Percentiles rank a stretch among this genome's conserved stretches.
phyloP scores from a whole-genome alignment of 2,888 invertebrate species.

The Miltochrista miniata region DNA sequence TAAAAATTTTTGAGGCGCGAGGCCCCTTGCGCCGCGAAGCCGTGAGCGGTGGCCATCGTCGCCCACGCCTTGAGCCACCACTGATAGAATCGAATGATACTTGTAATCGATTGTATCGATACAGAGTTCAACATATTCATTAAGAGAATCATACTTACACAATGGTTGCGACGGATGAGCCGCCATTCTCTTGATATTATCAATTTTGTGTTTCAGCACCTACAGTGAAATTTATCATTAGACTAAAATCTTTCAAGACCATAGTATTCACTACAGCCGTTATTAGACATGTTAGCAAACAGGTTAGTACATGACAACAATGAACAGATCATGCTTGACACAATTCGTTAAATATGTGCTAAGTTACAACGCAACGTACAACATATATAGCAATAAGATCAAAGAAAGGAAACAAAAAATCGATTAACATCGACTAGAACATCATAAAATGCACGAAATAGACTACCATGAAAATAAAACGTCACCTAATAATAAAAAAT shows the following conservation, averaged over 20 bases:
- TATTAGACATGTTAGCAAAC: constrained; percentile 29
- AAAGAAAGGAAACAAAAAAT: constrained; percentile 42
- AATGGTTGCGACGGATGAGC: constrained; percentile 97
- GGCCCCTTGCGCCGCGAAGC: no score
- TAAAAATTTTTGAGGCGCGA: no score
- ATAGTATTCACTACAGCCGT: not conserved
- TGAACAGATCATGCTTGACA: constrained; percentile 52
- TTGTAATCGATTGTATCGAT: no score
- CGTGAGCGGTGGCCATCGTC: no score
- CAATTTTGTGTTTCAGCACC: constrained; percentile 97
- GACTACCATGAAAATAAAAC: constrained; percentile 38
- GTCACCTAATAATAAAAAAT: constrained; percentile 39
- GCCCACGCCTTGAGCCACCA: no score
- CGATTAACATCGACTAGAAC: constrained; percentile 38
- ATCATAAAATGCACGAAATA: constrained; percentile 24
- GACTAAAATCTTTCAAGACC: constrained; percentile 18
- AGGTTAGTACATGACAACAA: constrained; percentile 42
- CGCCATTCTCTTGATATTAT: constrained; percentile 97
- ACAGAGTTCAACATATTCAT: no score
- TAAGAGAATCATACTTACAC: constrained; percentile 87
- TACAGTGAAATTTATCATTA: constrained; percentile 68
- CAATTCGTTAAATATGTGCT: constrained; percentile 42
- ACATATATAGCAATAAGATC: constrained; percentile 49
- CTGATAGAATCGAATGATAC: no score
- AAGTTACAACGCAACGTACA: constrained; percentile 45